Percentiles rank a stretch among this genome's conserved stretches.
These are phyloP conservation scores for Sinhomidia bicolor DNA, from an alignment of 2,888 invertebrate species.

Conservation along the genomic window DNA sequence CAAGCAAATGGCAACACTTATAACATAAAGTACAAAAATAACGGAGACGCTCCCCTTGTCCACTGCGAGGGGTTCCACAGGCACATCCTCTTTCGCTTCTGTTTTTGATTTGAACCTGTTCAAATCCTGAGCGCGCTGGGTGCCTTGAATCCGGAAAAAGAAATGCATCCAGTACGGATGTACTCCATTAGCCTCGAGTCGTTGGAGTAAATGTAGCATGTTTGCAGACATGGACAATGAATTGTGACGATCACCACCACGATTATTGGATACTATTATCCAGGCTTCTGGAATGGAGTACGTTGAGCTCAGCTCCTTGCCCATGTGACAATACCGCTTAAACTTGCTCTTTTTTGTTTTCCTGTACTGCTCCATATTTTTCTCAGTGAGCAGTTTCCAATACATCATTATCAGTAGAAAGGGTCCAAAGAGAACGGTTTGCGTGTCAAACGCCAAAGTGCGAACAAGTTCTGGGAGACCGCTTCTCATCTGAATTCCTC, in stretches of 20 bases:
- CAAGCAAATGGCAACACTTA: slow-evolving; percentile 21
- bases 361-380: slow-evolving; percentile 26
- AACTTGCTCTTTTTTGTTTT: slow-evolving; percentile 18
- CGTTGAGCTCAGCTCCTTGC: slow-evolving; percentile 43
- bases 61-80: slow-evolving; percentile 48
- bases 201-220: slow-evolving; percentile 26
- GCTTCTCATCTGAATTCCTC: slow-evolving; percentile 43
- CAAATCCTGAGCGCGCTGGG: slow-evolving; percentile 50
- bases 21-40: slow-evolving; percentile 45
- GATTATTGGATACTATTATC: slow-evolving; percentile 41
- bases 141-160: slow-evolving; percentile 55
- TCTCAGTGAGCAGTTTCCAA: slow-evolving; percentile 49
- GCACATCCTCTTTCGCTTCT: slow-evolving; percentile 47
- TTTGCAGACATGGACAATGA: not conserved
- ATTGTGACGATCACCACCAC: not conserved
- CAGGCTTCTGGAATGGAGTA: slow-evolving; percentile 58
- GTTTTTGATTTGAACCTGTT: slow-evolving; percentile 59
- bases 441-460: slow-evolving; percentile 38
- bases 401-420: slow-evolving; percentile 56
- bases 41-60: slow-evolving; percentile 54
- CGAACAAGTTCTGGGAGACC: slow-evolving; percentile 14
- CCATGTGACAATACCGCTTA: slow-evolving; percentile 53
- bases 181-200: slow-evolving; percentile 58
- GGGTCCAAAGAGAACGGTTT: slow-evolving; percentile 57
- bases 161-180: slow-evolving; percentile 62